Percentiles rank a stretch among this genome's conserved stretches.
These are phyloP conservation scores for Sipunculus nudus DNA, from an alignment of 2,888 invertebrate species.

Conservation along the genomic window DNA sequence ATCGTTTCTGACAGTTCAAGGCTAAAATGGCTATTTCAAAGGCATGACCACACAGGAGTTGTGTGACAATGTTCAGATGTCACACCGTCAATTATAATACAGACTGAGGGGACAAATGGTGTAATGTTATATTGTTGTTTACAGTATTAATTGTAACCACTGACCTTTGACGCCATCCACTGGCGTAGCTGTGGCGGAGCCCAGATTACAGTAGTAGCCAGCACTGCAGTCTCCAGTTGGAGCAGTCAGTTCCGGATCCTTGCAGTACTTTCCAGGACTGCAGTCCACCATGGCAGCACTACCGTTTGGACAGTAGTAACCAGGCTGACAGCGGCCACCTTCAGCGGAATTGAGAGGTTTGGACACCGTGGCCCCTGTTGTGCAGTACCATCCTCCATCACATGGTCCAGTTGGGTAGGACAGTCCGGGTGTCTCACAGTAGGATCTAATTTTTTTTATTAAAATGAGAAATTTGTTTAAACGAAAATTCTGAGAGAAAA, in stretches of 20 bases:
- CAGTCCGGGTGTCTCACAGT: slow-evolving; percentile 57
- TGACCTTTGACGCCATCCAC: slow-evolving; percentile 35
- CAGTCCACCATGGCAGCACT: slow-evolving; percentile 37
- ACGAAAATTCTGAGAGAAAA: no score
- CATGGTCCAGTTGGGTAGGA: slow-evolving; percentile 53
- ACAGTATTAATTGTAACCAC: no score
- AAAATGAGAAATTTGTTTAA: slow-evolving; percentile 10
- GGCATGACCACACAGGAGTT: no score
- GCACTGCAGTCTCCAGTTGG: slow-evolving; percentile 54
- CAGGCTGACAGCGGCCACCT: slow-evolving; percentile 28
- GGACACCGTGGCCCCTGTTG: slow-evolving; percentile 43
- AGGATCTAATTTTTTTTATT: no score
- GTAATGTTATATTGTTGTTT: no score
- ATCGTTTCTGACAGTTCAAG: no score
- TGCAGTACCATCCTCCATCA: slow-evolving; percentile 61
- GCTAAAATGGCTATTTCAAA: no score
- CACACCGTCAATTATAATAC: no score
- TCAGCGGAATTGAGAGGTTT: slow-evolving; percentile 34
- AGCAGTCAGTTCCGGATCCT: slow-evolving; percentile 47
- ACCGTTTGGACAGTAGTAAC: slow-evolving; percentile 31
- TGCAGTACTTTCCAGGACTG: slow-evolving; percentile 58
- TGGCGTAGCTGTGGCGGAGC: slow-evolving; percentile 28
- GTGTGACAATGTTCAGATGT: no score
- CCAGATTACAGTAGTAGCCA: slow-evolving; percentile 50
- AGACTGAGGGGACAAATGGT: no score